Percentiles rank a stretch among this genome's conserved stretches.
Conservation (phyloP, 2,888 invertebrate species). For the Drosophila mayaguana region DNA sequence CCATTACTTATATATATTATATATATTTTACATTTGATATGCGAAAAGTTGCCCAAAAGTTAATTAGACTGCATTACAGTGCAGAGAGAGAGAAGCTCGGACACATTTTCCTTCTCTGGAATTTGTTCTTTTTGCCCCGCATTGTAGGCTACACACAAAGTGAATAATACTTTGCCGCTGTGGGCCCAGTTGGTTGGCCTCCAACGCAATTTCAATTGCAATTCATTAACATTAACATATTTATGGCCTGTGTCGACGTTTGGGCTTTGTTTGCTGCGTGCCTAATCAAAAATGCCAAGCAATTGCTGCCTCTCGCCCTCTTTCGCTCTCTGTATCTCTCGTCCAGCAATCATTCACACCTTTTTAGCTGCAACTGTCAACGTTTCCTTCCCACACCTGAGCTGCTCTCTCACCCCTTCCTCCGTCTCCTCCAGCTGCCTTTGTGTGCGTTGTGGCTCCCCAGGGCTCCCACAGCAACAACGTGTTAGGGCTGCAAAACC, state of each 20-base stretch:
- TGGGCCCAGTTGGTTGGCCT: constrained; percentile 11
- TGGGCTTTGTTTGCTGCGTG: constrained; percentile 25
- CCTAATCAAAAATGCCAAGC: constrained; percentile 65
- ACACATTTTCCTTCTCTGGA: neutral
- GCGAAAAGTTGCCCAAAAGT: constrained; percentile 47
- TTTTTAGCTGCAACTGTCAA: constrained; percentile 56
- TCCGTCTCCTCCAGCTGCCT: constrained; percentile 10
- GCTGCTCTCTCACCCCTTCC: neutral
- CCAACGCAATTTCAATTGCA: constrained; percentile 68
- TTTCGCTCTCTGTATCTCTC: neutral
- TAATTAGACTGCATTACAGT: constrained; percentile 50
- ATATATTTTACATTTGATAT: constrained; percentile 36
- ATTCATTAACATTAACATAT: constrained; percentile 76
- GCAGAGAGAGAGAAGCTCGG: constrained; percentile 1
- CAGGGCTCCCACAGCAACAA: constrained; percentile 10
- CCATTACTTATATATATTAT: neutral
- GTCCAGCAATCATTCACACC: constrained; percentile 68
- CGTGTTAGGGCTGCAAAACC: constrained; percentile 57
- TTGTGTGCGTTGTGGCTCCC: constrained; percentile 36
- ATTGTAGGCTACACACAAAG: constrained; percentile 5
- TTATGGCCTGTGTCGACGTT: constrained; percentile 51
- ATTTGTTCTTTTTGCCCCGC: neutral
- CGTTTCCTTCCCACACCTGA: constrained; percentile 5
- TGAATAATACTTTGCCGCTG: constrained; percentile 28
- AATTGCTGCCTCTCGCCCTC: constrained; percentile 37